Percentiles rank a stretch among this genome's conserved stretches.
Evolutionary conservation across 2,888 invertebrate species (phyloP).

Genomic region (Melolontha melolontha): DNA sequence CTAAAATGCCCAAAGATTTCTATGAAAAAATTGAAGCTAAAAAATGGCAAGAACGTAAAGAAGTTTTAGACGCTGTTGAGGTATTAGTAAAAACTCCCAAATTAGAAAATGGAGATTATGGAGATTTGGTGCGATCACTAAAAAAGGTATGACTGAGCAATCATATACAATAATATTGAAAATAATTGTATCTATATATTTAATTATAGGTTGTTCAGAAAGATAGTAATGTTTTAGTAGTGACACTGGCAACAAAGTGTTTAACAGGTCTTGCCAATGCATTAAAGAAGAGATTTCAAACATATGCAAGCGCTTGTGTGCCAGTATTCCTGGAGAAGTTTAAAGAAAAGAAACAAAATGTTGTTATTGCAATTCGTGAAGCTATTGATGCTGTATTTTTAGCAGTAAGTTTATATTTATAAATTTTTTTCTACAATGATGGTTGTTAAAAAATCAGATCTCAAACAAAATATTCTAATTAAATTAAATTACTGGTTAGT

Average conservation of each 20-base stretch:
- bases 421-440: neutral
- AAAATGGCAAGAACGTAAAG: conserved; percentile 97
- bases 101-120: conserved; percentile 92
- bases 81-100: conserved; percentile 84
- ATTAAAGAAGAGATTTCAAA: conserved; percentile 87
- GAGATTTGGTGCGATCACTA: conserved; percentile 86
- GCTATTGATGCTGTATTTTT: conserved; percentile 91
- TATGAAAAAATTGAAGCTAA: conserved; percentile 94
- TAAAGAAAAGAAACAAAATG: conserved; percentile 95
- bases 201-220: conserved; percentile 83
- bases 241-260: conserved; percentile 87
- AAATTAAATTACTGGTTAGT: too few relatives aligned
- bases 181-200: neutral
- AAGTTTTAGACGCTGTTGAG: conserved; percentile 87
- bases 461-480: too few relatives aligned
- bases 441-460: too few relatives aligned
- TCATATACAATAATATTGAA: neutral
- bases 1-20: conserved; percentile 94
- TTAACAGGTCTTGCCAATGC: conserved; percentile 86
- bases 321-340: conserved; percentile 92
- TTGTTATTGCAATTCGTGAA: conserved; percentile 87
- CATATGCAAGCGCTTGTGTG: conserved; percentile 83
- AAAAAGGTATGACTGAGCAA: conserved; percentile 75
- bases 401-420: conserved; percentile 70
- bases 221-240: conserved; percentile 95